Evolutionary conservation across 1,140 invertebrate species (phyloP), one percentile per base, ranked within the genome.

Genomic region (Drosophila bocki): DNA sequence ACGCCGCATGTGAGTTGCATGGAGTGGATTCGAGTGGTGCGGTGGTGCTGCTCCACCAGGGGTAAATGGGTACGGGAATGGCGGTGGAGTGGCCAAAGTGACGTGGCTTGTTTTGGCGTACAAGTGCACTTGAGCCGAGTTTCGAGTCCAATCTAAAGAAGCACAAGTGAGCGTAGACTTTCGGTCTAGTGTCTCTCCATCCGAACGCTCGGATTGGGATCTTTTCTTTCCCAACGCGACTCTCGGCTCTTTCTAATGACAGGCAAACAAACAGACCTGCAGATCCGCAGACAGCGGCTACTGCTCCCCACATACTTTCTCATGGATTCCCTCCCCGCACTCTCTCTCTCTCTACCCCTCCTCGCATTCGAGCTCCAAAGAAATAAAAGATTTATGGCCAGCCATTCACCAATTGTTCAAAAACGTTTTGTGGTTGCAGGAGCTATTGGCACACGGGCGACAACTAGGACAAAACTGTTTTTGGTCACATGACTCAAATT

Each of bases 381-480:
- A 61, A 79, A 88, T 83, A 74, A 80, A 80, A 87, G 83, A 87
- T 87, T 87, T 87, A 87, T 87, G 77, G 85, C 68, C 65, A 78
- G 71, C 72, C 84, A 87, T 87, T 87, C 83, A 87, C 83, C 83
- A 87, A 87, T 87, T 87, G 84, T 87, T 85, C 70, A 76, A 74
- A 75, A 76, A 72, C 70, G 70, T 74, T 74, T 74, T 74, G 69
- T 50, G 53, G 69, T 6, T 72, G 67, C 69, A 72, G 69, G 54
- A 74, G 70, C 68, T 72, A 72, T 76, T 61, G 72, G 77, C 80
- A 56, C 74, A 56, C 74, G 87, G 80, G 84, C 83, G 83, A 87
- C 84, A 87, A 87, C 84, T 87, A 88, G 83, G 83, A 88, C 84
- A 87, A 87, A 87, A 88, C 83, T 87, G 84, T 88, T 87, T 87